These are phyloP conservation scores for Mormoops blainvillei DNA, from an alignment of 2,113 vertebrate genomes.

Conservation along the genomic window DNA sequence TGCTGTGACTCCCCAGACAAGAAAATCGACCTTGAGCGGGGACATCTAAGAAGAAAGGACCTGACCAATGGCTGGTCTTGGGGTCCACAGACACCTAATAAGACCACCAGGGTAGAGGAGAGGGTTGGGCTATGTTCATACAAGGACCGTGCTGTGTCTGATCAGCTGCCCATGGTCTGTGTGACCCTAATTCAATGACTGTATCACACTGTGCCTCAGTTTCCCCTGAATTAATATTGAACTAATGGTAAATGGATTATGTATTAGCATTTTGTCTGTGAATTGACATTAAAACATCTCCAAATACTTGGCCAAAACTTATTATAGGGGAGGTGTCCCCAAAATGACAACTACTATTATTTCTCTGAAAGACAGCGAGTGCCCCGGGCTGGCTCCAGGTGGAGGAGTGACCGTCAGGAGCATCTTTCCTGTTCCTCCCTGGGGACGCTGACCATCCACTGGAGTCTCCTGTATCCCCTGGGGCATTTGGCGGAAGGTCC, in stretches of 20 bases:
- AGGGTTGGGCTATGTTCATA: background rate
- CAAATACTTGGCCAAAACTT: background rate
- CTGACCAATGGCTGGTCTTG: background rate
- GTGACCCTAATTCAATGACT: background rate
- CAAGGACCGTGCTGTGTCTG: no score
- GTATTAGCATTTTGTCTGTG: background rate
- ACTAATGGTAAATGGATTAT: background rate
- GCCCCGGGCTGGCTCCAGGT: background rate
- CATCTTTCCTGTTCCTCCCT: background rate
- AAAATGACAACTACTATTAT: no score
- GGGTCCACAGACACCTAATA: background rate
- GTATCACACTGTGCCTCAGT: background rate
- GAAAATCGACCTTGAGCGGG: background rate
- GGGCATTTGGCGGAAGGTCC: accelerated
- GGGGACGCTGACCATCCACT: background rate
- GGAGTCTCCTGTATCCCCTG: background rate
- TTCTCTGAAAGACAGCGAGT: no score
- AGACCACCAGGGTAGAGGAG: accelerated
- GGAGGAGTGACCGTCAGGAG: background rate
- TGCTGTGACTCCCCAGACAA: background rate
- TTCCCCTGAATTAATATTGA: background rate
- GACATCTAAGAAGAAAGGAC: background rate
- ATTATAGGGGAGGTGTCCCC: background rate
- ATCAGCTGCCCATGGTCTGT: background rate
- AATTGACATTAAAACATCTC: background rate